Base-by-base conservation (phyloP, 35 echinoderm and acorn worm genomes). In the Eucidaris tribuloides region DNA sequence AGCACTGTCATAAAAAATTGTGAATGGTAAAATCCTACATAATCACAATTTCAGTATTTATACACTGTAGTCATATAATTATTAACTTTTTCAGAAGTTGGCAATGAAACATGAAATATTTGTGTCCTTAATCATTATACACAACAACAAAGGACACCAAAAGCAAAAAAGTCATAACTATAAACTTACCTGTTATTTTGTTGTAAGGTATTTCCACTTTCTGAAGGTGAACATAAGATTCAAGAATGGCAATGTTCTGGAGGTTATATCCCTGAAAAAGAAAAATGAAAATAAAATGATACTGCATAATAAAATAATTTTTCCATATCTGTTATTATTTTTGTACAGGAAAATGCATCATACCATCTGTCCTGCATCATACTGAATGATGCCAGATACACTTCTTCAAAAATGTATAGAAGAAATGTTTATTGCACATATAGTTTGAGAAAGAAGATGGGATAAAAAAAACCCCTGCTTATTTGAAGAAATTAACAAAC, bases 201-300 rank as follows among this genome's bases (percentile, higher is more conserved):
- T 99, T 99, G 76, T 99, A 99, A 6, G 96, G 96, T 28, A 99
- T 82, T 63, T 99, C 96, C 40, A 99, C 44, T 39, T 90, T 89
- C 77, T 99, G 96, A 41, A 99, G 43, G 83, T 99, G 72, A n/a
- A 79, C 50, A 78, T 93, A 99, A 49, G 43, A 71, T 58, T 81
- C 22, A 14, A 99, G 80, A 18, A 83, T 82, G n/a, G 50, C 79
- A 62, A 99, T 99, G 45, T 90, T 91, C 44, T 86, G 86, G 49
- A 99, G 72, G 33, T 88, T 99, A 54, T 99, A 99, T 24, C 96
- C 96, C 96, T 99, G 15, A 3, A 37, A 28, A 33, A 68, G 22
- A 74, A 74, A 7, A 20, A 32, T 4, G 19, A 33, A 83, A 79
- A 40, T 1, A 81, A 84, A 65, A 81, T 45, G 36, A 42, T 33